Conservation (phyloP, 1,140 invertebrate genomes). For the Drosophila obscura region DNA sequence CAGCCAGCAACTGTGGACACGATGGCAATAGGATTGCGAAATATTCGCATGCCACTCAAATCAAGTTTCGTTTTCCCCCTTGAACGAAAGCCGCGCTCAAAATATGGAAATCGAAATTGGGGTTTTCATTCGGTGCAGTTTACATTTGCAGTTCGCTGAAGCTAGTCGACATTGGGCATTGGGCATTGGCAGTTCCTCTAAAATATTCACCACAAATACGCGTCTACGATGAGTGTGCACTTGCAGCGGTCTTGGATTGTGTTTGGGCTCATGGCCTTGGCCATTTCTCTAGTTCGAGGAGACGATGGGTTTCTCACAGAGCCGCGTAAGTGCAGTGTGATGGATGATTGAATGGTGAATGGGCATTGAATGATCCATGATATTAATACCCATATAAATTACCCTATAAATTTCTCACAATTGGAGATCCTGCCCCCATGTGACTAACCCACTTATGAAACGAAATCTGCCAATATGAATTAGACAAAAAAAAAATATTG, state of each 20-base stretch:
- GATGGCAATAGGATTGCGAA: conserved; percentile 54
- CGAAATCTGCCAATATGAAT: conserved; percentile 17
- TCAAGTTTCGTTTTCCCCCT: conserved; percentile 64
- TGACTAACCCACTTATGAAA: conserved; percentile 63
- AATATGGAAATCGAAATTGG: conserved; percentile 59
- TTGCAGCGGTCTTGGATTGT: conserved; percentile 20
- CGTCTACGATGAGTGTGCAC: conserved; percentile 23
- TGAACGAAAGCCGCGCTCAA: conserved; percentile 53
- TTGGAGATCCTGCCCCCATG: conserved; percentile 11
- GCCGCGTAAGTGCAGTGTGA: conserved; percentile 73
- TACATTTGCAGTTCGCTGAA: conserved; percentile 55
- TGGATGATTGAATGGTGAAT: not conserved
- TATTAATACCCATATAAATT: too few species aligned
- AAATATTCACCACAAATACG: conserved; percentile 8
- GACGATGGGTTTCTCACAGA: conserved; percentile 72
- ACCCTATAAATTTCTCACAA: too few species aligned
- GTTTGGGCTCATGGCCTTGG: conserved; percentile 34
- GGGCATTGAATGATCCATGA: too few species aligned
- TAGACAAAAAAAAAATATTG: conserved; percentile 52
- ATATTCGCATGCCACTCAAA: conserved; percentile 58
- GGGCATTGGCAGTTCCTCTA: conserved; percentile 3
- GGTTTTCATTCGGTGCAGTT: conserved; percentile 55
- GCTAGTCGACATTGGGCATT: conserved; percentile 37
- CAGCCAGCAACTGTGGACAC: conserved; percentile 3
- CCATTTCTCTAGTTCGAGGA: conserved; percentile 22